Evolutionary conservation across 1,140 invertebrate genomes (phyloP).

Genomic region (Ctenoplectra terminalis): DNA sequence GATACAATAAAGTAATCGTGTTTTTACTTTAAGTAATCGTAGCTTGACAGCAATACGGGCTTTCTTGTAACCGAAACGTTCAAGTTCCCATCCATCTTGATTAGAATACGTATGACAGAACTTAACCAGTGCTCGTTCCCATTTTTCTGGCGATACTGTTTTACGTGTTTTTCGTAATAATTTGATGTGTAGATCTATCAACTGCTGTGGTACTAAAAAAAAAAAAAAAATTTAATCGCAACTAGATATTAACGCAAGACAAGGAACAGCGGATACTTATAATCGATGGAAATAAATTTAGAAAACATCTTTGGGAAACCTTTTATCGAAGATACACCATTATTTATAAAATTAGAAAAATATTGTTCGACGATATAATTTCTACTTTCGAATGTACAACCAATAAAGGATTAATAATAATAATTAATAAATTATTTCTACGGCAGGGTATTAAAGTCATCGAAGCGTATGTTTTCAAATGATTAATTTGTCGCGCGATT

Average conservation of each 20-base stretch:
- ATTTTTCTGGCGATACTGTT: constrained; percentile 92
- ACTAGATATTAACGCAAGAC: background rate
- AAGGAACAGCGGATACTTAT: background rate
- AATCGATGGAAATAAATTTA: background rate
- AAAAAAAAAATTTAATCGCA: constrained; percentile 56
- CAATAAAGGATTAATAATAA: background rate
- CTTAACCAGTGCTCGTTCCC: constrained; percentile 95
- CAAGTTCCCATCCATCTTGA: constrained; percentile 98
- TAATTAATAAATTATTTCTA: background rate
- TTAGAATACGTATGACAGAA: constrained; percentile 95
- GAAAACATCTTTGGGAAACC: background rate
- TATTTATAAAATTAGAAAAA: background rate
- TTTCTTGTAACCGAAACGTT: constrained; percentile 97
- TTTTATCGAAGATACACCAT: background rate
- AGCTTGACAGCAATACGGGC: constrained; percentile 94
- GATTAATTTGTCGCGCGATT: constrained; percentile 30
- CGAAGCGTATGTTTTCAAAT: background rate
- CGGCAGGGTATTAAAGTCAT: background rate
- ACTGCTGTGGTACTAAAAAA: constrained; percentile 88
- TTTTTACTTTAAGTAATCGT: constrained; percentile 90
- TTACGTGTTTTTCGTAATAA: constrained; percentile 94
- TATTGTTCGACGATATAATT: no score
- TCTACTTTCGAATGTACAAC: background rate
- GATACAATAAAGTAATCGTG: background rate
- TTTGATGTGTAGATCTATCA: constrained; percentile 94